Evolutionary conservation across 2,888 invertebrate species (phyloP).

Genomic region (Tenodera sinensis): DNA sequence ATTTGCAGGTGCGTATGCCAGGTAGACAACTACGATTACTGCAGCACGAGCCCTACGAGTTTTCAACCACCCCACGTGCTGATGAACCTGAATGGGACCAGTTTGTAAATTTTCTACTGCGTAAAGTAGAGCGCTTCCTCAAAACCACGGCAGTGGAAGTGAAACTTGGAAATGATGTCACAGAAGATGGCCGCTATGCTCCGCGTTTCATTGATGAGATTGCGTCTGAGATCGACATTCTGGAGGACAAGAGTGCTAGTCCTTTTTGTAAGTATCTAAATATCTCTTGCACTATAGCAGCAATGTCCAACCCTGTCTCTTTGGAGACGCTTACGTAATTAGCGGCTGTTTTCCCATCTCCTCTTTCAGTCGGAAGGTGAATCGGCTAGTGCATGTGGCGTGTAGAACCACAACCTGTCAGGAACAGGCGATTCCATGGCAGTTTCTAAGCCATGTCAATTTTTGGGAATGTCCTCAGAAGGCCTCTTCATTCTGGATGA

Average conservation of each 20-base stretch:
- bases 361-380: no score
- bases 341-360: no score
- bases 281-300: no score
- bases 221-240: constrained; percentile 74
- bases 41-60: constrained; percentile 68
- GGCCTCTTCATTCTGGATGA: no score
- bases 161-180: constrained; percentile 69
- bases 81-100: constrained; percentile 80
- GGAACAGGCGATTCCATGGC: no score
- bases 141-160: constrained; percentile 76
- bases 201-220: constrained; percentile 82
- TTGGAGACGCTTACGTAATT: no score
- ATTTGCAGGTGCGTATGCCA: constrained; percentile 51
- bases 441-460: no score
- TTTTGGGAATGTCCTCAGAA: no score
- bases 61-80: constrained; percentile 64
- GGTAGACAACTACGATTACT: constrained; percentile 66
- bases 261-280: constrained; percentile 73
- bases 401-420: no score
- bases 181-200: constrained; percentile 68
- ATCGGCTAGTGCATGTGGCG: no score
- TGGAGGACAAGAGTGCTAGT: constrained; percentile 77
- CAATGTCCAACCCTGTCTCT: no score
- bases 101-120: constrained; percentile 69
- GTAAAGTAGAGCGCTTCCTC: constrained; percentile 73